phyloP scores from a whole-genome alignment of 1,140 invertebrate genomes.

The Drosophila ercepeae region DNA sequence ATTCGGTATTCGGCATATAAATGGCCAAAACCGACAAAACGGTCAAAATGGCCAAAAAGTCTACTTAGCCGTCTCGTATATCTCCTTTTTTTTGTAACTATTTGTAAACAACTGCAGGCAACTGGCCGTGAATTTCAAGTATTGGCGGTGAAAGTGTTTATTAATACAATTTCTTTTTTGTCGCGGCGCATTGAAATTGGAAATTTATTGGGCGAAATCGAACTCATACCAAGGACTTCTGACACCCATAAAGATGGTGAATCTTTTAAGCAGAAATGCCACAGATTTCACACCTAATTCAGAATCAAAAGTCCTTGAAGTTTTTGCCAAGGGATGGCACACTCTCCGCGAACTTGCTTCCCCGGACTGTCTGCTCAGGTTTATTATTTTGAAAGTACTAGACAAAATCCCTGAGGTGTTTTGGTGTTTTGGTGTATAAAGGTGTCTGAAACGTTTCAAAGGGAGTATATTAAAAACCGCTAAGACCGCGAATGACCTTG shows the following conservation, averaged over 20 bases:
- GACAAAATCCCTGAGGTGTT: slow-evolving; percentile 6
- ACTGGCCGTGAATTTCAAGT: slow-evolving; percentile 64
- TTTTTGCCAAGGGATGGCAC: neutral
- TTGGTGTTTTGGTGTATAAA: slow-evolving; percentile 4
- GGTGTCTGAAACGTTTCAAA: slow-evolving; percentile 11
- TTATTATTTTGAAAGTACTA: slow-evolving; percentile 25
- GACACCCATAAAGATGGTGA: slow-evolving; percentile 16
- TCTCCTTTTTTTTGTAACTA: slow-evolving; percentile 32
- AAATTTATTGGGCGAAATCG: slow-evolving; percentile 40
- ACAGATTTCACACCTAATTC: slow-evolving; percentile 32
- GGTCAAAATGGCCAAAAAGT: slow-evolving; percentile 62
- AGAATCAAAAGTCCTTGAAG: slow-evolving; percentile 33
- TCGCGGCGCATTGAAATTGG: slow-evolving; percentile 29
- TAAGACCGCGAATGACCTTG: slow-evolving; percentile 7
- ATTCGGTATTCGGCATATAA: slow-evolving; percentile 48
- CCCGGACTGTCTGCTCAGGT: slow-evolving; percentile 10
- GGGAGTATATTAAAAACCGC: slow-evolving; percentile 12
- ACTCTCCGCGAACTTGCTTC: slow-evolving; percentile 28
- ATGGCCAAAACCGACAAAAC: slow-evolving; percentile 57
- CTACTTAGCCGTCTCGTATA: slow-evolving; percentile 8
- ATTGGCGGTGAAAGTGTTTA: slow-evolving; percentile 75
- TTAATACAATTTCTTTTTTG: slow-evolving; percentile 73
- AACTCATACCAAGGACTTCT: neutral
- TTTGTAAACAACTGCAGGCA: slow-evolving; percentile 62
- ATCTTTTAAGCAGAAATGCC: slow-evolving; percentile 18